Base-by-base conservation (phyloP, 1,140 invertebrate genomes). In the Dufourea novaeangliae region DNA sequence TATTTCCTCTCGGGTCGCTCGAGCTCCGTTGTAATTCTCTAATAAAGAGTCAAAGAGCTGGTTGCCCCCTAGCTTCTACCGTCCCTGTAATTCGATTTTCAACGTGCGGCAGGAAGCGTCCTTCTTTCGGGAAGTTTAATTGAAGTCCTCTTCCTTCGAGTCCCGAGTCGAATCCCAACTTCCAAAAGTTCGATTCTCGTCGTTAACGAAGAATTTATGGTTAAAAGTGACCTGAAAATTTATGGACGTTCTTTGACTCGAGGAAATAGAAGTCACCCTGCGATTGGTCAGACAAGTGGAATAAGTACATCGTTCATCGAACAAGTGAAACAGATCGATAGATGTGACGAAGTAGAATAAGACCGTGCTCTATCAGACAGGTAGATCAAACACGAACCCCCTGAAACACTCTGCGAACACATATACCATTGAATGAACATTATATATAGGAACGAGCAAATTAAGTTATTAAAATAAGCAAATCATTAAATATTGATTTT, bases 111-210 rank as follows among this genome's bases (percentile, higher is more conserved):
- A 32, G 44, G 61, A 39, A 39, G 17, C 4, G 34, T 14, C 20
- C 3, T 4, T 17, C n/a, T 22, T 75, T 59, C n/a, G 22, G 39
- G 32, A 59, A 59, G 37, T 74, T 74, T 67, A 74, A 67, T 74
- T 64, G 62, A 20, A 37, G 32, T 32, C 37, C 59, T 5, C 32
- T 32, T 44, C 27, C 14, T 41, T 32, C 12, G 20, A 17, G 20
- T 17, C 2, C 32, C 34, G 41, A 14, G 41, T 44, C 11, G 14
- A 44, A 44, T 44, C 41, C 34, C 3, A 37, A 37, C 34, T 37
- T 37, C 34, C 34, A n/a, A n/a, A 14, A 11, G 4, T 0, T 8
- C 14, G 39, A 71, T 17, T 32, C 27, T 29, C 39, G 7, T 11
- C 34, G 27, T 34, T 32, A 17, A 7, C 2, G 17, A 34, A 7